These are phyloP conservation scores for Cygnus buccinator DNA, from an alignment of 2,113 vertebrate genomes.

Conservation along the genomic window DNA sequence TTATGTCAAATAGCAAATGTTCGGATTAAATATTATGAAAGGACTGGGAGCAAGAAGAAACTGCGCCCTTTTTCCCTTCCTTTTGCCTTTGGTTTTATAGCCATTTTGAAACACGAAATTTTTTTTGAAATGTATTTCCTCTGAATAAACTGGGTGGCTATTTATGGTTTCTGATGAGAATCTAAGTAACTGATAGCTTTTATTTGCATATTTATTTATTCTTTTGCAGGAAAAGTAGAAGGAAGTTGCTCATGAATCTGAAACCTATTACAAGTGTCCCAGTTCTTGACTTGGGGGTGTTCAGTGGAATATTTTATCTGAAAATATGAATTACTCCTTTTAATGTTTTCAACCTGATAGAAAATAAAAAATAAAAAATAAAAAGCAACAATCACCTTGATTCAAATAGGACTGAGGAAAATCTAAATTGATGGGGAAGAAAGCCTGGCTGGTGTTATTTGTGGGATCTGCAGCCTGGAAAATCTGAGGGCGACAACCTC, in stretches of 20 bases:
- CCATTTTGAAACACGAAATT: not conserved
- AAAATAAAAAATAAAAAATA: not conserved
- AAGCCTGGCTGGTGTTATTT: not conserved
- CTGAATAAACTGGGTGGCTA: not conserved
- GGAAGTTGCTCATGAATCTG: not conserved
- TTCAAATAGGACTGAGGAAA: not conserved
- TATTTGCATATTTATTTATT: constrained; percentile 32
- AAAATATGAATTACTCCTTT: not conserved
- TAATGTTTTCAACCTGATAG: not conserved
- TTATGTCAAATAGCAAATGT: not conserved
- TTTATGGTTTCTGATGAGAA: constrained; percentile 12
- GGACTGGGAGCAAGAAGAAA: not conserved
- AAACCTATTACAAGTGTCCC: not conserved
- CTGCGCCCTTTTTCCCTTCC: not conserved
- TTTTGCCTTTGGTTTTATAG: not conserved
- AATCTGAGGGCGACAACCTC: not conserved
- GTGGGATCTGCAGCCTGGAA: not conserved
- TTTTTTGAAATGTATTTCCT: not conserved
- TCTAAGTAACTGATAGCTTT: not conserved
- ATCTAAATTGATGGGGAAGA: not conserved
- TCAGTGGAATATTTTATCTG: not conserved
- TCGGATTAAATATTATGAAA: not conserved
- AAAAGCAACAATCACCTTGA: not conserved
- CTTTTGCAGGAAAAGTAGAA: not conserved
- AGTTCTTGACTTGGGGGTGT: not conserved